Evolutionary conservation across 2,888 invertebrate species (phyloP).

Genomic region (Diarsia mendica): DNA sequence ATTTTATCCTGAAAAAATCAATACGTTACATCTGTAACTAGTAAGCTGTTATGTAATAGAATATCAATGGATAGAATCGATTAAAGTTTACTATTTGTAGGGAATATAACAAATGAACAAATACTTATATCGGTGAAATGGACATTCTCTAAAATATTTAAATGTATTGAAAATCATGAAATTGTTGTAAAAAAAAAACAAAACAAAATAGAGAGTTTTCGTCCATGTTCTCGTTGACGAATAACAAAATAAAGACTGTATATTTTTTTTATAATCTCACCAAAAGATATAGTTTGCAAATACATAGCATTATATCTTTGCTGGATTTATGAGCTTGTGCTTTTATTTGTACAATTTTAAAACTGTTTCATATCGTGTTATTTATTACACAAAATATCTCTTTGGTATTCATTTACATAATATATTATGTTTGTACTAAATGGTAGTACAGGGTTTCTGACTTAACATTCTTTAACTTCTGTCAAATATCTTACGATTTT

Average conservation of each 20-base stretch:
- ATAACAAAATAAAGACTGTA: neutral
- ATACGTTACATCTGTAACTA: neutral
- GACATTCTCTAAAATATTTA: neutral
- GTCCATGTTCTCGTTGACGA: neutral
- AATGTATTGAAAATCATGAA: neutral
- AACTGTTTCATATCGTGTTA: constrained; percentile 10
- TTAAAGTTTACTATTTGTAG: constrained; percentile 7
- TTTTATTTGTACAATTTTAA: constrained; percentile 21
- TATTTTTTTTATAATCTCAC: constrained; percentile 1
- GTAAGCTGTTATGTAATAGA: neutral
- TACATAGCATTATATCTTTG: neutral
- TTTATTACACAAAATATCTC: constrained; percentile 8
- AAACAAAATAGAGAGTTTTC: neutral
- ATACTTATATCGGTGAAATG: neutral
- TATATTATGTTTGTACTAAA: neutral
- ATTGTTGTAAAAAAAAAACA: neutral
- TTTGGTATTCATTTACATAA: constrained; percentile 4
- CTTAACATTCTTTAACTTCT: neutral
- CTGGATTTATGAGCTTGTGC: constrained; percentile 17
- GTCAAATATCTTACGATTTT: neutral
- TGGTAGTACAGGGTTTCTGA: constrained; percentile 11
- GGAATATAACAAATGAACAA: neutral
- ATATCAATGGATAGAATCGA: constrained; percentile 17
- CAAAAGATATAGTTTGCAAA: neutral
- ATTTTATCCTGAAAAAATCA: constrained; percentile 16